A percentile compares a stretch with the other conserved stretches of the same genome.
Conservation (phyloP, 2,888 invertebrate genomes). For the Proisotoma minuta region DNA sequence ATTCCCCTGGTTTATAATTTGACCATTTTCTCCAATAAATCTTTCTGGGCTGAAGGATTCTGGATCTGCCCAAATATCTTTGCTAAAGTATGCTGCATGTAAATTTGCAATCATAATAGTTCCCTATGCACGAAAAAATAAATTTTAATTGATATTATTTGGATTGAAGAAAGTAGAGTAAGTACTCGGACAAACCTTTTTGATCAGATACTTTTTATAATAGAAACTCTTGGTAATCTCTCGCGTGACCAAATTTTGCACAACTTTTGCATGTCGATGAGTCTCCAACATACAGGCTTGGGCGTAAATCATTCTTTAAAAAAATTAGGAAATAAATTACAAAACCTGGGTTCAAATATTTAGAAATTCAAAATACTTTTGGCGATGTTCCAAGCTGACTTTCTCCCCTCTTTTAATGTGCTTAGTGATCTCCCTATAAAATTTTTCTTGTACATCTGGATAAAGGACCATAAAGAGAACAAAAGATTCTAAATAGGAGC, state of each 20-base stretch:
- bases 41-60: background rate
- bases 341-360: background rate
- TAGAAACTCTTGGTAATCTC: background rate
- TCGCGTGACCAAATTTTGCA: background rate
- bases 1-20: background rate
- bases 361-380: background rate
- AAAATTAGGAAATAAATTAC: background rate
- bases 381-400: background rate
- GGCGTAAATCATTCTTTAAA: background rate
- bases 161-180: no score
- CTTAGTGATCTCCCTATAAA: background rate
- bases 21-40: background rate
- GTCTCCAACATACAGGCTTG: background rate
- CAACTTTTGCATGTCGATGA: background rate
- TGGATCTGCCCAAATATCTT: background rate
- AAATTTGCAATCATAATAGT: background rate
- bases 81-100: background rate
- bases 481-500: background rate
- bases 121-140: background rate
- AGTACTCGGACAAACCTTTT: background rate
- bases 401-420: no score
- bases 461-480: conserved; percentile 6
- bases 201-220: background rate
- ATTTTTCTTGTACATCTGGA: conserved; percentile 5
- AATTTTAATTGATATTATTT: background rate